Percentiles rank a stretch among this genome's conserved stretches.
Conservation (phyloP, 2,888 invertebrate species). For the Drosophila eohydei region DNA sequence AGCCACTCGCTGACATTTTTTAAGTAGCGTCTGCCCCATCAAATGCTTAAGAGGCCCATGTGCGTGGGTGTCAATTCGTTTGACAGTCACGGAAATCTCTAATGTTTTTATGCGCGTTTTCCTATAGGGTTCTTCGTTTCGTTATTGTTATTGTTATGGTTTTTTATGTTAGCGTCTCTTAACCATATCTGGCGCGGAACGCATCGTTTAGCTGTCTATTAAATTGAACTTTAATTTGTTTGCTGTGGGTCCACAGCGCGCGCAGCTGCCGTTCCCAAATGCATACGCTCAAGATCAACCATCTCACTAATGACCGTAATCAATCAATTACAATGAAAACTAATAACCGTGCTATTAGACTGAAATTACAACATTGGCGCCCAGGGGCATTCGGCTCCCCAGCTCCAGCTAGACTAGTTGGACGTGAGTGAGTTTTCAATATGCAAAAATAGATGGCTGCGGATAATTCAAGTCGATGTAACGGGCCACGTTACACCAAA, state of each 20-base stretch:
- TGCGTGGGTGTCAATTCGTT: conserved; percentile 66
- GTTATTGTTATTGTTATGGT: conserved; percentile 2
- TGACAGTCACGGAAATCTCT: conserved; percentile 41
- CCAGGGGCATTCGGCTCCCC: conserved; percentile 43
- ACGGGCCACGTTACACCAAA: conserved; percentile 51
- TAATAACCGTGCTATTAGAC: conserved; percentile 72
- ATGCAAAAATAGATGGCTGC: conserved; percentile 35
- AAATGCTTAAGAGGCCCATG: conserved; percentile 30
- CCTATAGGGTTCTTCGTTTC: conserved; percentile 14
- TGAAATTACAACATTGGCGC: conserved; percentile 57
- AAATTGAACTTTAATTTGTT: conserved; percentile 57
- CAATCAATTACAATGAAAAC: conserved; percentile 75
- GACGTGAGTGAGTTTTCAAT: conserved; percentile 42
- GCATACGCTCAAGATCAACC: conserved; percentile 45
- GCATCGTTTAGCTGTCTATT: conserved; percentile 46
- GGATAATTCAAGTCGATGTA: conserved; percentile 35
- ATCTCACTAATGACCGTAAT: conserved; percentile 61
- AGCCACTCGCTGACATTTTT: conserved; percentile 32
- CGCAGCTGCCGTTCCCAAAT: conserved; percentile 36
- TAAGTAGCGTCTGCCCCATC: conserved; percentile 37
- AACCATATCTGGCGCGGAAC: conserved; percentile 26
- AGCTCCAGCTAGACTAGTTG: conserved; percentile 3
- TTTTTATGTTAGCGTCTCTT: conserved; percentile 19
- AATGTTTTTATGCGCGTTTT: conserved; percentile 12
- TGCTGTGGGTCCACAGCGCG: conserved; percentile 26